Evolutionary conservation across 2,888 invertebrate species (phyloP).

Genomic region (Nomada flava): DNA sequence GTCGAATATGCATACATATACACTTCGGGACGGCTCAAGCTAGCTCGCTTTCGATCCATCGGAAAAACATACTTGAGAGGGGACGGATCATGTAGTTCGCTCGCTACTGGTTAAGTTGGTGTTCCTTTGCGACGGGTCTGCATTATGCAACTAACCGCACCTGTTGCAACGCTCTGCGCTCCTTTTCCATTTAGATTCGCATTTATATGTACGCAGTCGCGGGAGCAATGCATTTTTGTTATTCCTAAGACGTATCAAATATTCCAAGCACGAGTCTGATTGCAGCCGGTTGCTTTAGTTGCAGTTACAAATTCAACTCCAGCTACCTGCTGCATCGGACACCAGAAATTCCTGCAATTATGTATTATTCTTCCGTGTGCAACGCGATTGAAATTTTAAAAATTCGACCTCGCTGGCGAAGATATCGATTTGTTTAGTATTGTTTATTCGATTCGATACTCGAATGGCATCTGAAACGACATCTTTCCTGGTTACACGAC

Average conservation of each 20-base stretch:
- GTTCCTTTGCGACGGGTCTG: slow-evolving; percentile 1
- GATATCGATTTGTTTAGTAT: too few relatives aligned
- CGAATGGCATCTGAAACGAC: background rate
- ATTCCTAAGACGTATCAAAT: background rate
- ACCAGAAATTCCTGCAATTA: too few relatives aligned
- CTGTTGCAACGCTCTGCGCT: background rate
- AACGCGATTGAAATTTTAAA: background rate
- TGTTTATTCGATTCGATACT: too few relatives aligned
- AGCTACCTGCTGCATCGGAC: background rate
- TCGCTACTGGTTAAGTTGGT: slow-evolving; percentile 22
- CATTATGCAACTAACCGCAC: background rate
- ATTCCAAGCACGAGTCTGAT: background rate
- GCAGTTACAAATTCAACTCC: background rate
- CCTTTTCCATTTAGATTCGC: background rate
- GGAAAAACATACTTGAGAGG: slow-evolving; percentile 9
- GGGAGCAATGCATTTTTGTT: slow-evolving; percentile 5
- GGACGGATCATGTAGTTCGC: background rate
- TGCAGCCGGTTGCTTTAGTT: background rate
- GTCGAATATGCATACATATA: slow-evolving; percentile 28
- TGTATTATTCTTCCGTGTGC: background rate
- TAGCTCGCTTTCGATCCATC: slow-evolving; percentile 45
- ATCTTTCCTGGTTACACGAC: background rate
- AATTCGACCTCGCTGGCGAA: background rate
- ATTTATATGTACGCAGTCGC: background rate
- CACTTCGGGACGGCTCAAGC: slow-evolving; percentile 16